Conservation (phyloP, 2,113 vertebrate genomes). For the Pimephales promelas region DNA sequence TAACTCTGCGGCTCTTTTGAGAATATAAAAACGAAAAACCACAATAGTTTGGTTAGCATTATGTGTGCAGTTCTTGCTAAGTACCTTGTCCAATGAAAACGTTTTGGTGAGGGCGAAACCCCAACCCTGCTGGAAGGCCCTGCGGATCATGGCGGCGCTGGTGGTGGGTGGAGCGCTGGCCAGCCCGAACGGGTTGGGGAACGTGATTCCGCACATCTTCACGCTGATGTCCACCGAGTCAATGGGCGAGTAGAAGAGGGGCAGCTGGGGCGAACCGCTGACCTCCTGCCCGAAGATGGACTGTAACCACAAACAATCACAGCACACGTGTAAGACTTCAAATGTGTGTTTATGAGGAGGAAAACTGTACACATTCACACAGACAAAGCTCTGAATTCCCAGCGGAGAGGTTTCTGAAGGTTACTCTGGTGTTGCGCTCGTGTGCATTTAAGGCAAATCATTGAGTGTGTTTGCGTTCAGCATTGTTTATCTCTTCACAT, state of each 20-base stretch:
- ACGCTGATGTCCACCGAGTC: slow-evolving; percentile 83
- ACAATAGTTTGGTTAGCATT: neutral
- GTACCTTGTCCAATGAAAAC: slow-evolving; percentile 85
- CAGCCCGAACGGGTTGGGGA: slow-evolving; percentile 83
- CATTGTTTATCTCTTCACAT: slow-evolving; percentile 55
- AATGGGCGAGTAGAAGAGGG: slow-evolving; percentile 80
- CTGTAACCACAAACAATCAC: slow-evolving; percentile 53
- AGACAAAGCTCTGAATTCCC: slow-evolving; percentile 40
- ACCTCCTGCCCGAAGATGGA: slow-evolving; percentile 69
- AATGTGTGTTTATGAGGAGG: neutral
- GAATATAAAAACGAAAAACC: neutral
- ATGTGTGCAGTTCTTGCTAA: neutral
- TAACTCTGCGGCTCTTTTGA: neutral
- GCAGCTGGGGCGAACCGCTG: slow-evolving; percentile 69
- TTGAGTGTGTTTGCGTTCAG: slow-evolving; percentile 50
- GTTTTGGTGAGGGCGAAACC: slow-evolving; percentile 87
- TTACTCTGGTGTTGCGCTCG: slow-evolving; percentile 34
- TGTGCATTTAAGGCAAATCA: slow-evolving; percentile 24
- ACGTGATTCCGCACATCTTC: slow-evolving; percentile 81
- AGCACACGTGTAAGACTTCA: neutral
- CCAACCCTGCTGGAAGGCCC: slow-evolving; percentile 86
- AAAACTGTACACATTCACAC: slow-evolving; percentile 23
- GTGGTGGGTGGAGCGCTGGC: slow-evolving; percentile 85
- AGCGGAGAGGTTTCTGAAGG: slow-evolving; percentile 39
- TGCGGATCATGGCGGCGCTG: slow-evolving; percentile 82